Conservation (phyloP, 2,113 vertebrate genomes). For the Poeciliopsis turrubarensis region DNA sequence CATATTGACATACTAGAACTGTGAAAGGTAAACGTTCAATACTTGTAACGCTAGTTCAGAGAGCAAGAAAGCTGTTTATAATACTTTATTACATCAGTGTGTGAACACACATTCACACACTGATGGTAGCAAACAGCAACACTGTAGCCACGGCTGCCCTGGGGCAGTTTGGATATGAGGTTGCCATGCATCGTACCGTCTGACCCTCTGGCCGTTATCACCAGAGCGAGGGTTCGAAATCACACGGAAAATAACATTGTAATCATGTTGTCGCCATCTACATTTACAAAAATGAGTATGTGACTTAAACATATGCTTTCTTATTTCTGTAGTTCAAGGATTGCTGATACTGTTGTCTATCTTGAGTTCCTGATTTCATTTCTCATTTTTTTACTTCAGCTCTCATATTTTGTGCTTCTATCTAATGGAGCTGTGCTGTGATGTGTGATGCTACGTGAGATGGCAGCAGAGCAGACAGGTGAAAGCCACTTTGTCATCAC, state of each 20-base stretch:
- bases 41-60: too few species aligned
- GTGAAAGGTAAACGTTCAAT: too few species aligned
- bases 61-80: too few species aligned
- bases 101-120: too few species aligned
- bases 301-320: neutral
- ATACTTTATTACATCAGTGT: too few species aligned
- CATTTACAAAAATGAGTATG: neutral
- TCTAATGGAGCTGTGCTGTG: constrained; percentile 49
- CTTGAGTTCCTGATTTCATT: constrained; percentile 53
- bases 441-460: constrained; percentile 54
- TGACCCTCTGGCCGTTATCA: too few species aligned
- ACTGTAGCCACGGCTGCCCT: too few species aligned
- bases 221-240: neutral
- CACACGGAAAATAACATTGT: neutral
- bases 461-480: constrained; percentile 67
- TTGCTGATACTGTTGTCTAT: constrained; percentile 18
- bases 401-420: constrained; percentile 43
- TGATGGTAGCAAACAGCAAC: too few species aligned
- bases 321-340: neutral
- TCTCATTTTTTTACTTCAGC: constrained; percentile 31
- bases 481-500: constrained; percentile 64
- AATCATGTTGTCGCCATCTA: neutral
- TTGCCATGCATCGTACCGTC: too few species aligned
- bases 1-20: too few species aligned
- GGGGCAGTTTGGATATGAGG: too few species aligned